Conservation (phyloP, 2,888 invertebrate genomes). For the Drosophila tripunctata region DNA sequence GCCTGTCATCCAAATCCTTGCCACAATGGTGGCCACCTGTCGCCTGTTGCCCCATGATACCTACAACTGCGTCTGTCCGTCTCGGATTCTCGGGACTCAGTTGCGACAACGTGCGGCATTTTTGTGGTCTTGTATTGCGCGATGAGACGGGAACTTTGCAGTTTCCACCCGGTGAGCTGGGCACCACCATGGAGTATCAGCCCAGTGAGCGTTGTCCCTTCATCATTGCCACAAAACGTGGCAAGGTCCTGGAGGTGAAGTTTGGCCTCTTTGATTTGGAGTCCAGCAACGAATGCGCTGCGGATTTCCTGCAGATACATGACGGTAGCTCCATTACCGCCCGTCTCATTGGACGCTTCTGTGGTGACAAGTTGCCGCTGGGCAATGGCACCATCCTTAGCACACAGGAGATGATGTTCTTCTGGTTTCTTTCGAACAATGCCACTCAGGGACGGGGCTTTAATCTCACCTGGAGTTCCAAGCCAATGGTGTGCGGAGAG, state of each 20-base stretch:
- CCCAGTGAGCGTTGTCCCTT: conserved; percentile 91
- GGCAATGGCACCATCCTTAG: conserved; percentile 89
- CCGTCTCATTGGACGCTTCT: conserved; percentile 91
- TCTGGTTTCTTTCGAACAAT: conserved; percentile 92
- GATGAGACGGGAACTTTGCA: conserved; percentile 86
- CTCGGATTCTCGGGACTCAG: conserved; percentile 88
- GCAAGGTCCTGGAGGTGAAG: conserved; percentile 91
- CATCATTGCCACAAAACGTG: conserved; percentile 88
- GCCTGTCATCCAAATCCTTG: conserved; percentile 91
- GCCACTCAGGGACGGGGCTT: conserved; percentile 88
- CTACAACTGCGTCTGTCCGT: conserved; percentile 88
- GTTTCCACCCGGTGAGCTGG: conserved; percentile 86
- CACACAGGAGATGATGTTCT: conserved; percentile 90
- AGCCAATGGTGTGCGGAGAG: conserved; percentile 90
- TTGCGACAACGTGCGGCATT: conserved; percentile 87
- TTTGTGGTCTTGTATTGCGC: conserved; percentile 87
- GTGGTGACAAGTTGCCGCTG: conserved; percentile 89
- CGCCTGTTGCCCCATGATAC: conserved; percentile 34
- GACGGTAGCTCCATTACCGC: conserved; percentile 91
- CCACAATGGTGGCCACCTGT: conserved; percentile 92
- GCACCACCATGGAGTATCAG: conserved; percentile 83
- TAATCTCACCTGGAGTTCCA: conserved; percentile 90
- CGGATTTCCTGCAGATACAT: conserved; percentile 92
- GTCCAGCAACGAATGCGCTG: conserved; percentile 86
- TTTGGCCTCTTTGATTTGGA: conserved; percentile 90